Percentiles rank a stretch among this genome's conserved stretches.
phyloP scores from a whole-genome alignment of 1,140 invertebrate genomes.

The Cepaea nemoralis region DNA sequence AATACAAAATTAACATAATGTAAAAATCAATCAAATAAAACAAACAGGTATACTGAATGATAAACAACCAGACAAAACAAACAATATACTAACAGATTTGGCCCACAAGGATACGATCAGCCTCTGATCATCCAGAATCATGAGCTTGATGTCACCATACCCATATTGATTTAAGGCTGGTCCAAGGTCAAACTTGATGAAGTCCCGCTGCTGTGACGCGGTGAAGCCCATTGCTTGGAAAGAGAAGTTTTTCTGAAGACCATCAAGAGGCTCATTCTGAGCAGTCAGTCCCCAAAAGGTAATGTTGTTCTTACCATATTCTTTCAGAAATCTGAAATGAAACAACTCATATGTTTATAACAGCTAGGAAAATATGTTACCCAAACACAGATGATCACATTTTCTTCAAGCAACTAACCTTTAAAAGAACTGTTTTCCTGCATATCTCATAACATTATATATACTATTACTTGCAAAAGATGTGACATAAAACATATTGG shows the following conservation, averaged over 20 bases:
- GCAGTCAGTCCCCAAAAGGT: constrained; percentile 78
- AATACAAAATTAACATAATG: no score
- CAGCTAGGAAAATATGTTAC: no score
- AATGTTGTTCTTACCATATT: constrained; percentile 75
- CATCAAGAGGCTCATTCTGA: constrained; percentile 77
- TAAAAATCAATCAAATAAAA: no score
- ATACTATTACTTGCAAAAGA: no score
- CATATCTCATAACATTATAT: no score
- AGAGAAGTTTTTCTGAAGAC: constrained; percentile 72
- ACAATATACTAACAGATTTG: constrained; percentile 73
- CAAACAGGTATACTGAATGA: no score
- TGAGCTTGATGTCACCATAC: constrained; percentile 76
- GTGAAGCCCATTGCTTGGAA: constrained; percentile 85
- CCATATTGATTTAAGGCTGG: constrained; percentile 78
- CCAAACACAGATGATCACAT: no score
- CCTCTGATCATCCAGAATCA: constrained; percentile 83
- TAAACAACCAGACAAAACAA: neutral
- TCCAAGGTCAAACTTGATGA: constrained; percentile 78
- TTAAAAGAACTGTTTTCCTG: no score
- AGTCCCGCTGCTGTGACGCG: constrained; percentile 76
- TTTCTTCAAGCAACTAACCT: no score
- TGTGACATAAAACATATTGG: no score
- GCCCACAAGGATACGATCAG: constrained; percentile 78
- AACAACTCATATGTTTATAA: no score
- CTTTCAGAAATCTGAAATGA: constrained; percentile 75